Evolutionary conservation across 2,113 vertebrate species (phyloP).

Genomic region (Pelusios castaneus): DNA sequence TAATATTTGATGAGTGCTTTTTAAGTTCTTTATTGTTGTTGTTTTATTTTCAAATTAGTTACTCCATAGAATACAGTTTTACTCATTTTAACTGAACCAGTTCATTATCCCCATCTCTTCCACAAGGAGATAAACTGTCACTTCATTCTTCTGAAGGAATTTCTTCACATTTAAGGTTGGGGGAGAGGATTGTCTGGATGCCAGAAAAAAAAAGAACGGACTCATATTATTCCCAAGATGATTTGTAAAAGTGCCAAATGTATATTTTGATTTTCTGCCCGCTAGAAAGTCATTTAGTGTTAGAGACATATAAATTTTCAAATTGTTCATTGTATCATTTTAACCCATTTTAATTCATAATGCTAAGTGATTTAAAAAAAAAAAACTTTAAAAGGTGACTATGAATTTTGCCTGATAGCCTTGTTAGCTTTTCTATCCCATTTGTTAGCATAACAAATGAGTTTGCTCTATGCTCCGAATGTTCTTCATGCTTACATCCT

Average conservation of each 20-base stretch:
- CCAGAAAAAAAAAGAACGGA: slow-evolving; percentile 35
- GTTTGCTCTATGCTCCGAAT: background rate
- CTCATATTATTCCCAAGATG: slow-evolving; percentile 28
- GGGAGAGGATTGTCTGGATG: slow-evolving; percentile 15
- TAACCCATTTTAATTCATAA: slow-evolving; percentile 37
- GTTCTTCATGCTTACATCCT: background rate
- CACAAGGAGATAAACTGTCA: background rate
- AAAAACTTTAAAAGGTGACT: background rate
- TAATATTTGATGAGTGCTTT: background rate
- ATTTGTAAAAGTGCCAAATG: slow-evolving; percentile 59
- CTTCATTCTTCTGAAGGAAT: slow-evolving; percentile 8
- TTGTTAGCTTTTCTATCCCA: background rate
- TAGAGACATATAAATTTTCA: slow-evolving; percentile 56
- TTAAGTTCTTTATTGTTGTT: background rate
- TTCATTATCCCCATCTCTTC: background rate
- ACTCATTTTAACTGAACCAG: background rate
- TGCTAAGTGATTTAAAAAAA: background rate
- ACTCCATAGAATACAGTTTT: background rate
- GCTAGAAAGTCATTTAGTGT: slow-evolving; percentile 63
- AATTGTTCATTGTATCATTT: slow-evolving; percentile 53
- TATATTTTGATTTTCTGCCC: slow-evolving; percentile 66
- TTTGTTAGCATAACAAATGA: background rate
- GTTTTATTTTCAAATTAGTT: background rate
- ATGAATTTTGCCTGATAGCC: background rate
- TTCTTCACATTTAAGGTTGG: background rate